These are phyloP conservation scores for Myiagra hebetior DNA, from an alignment of 2,113 vertebrate species.

Conservation along the genomic window DNA sequence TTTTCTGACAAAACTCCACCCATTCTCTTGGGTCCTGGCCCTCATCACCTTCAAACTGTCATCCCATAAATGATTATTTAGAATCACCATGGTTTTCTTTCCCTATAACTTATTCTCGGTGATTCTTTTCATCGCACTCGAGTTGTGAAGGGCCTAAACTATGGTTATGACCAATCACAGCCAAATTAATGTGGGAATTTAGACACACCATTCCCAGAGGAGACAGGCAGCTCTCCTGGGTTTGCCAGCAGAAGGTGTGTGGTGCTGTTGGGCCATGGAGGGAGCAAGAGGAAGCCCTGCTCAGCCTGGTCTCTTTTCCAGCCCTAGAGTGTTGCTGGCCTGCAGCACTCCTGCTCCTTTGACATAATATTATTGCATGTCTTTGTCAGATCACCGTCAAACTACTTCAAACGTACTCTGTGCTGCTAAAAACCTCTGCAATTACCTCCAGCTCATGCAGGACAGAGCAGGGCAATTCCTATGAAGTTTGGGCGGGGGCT, in stretches of 20 bases:
- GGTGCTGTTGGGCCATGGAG: not conserved
- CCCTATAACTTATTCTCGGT: not conserved
- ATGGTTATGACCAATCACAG: not conserved
- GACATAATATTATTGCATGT: not conserved
- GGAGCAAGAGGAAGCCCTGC: not conserved
- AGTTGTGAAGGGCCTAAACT: not conserved
- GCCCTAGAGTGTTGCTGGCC: not conserved
- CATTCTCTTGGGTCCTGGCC: accelerated
- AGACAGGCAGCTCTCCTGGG: accelerated
- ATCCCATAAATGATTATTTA: not conserved
- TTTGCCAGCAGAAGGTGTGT: not conserved
- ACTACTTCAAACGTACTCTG: not conserved
- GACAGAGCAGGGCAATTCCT: not conserved
- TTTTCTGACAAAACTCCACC: not conserved
- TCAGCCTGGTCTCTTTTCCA: not conserved
- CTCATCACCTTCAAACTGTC: accelerated
- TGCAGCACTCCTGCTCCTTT: not conserved
- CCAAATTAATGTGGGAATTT: not conserved
- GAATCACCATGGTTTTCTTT: not conserved
- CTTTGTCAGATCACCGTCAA: not conserved
- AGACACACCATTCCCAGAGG: not conserved
- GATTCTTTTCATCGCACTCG: accelerated
- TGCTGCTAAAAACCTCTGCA: not conserved
- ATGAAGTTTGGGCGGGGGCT: not conserved
- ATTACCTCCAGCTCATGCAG: not conserved